Evolutionary conservation across 1,140 invertebrate genomes (phyloP).

Genomic region (Orchesella cincta): DNA sequence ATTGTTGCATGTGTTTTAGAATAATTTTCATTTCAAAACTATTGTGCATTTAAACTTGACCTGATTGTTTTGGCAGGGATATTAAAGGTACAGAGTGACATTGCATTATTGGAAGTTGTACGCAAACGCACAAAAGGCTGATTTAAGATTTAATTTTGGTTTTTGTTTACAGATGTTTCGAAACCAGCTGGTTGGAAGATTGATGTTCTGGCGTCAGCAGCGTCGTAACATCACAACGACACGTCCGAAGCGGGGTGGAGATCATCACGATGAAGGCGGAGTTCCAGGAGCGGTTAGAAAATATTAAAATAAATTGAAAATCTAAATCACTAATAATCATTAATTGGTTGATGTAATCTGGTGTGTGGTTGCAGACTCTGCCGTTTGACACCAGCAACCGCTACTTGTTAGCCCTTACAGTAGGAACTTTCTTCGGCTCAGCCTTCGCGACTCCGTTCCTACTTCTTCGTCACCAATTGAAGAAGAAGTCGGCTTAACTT

Average conservation of each 20-base stretch:
- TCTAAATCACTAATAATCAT: too few species aligned
- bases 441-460: slow-evolving; percentile 11
- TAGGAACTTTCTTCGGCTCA: slow-evolving; percentile 37
- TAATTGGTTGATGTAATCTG: neutral
- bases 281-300: slow-evolving; percentile 44
- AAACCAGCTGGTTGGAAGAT: neutral
- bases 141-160: too few species aligned
- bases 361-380: slow-evolving; percentile 39
- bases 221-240: slow-evolving; percentile 34
- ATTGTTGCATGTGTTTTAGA: too few species aligned
- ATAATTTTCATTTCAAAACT: too few species aligned
- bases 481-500: neutral
- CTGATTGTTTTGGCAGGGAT: too few species aligned
- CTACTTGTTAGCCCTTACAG: slow-evolving; percentile 36
- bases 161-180: slow-evolving; percentile 4
- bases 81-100: too few species aligned
- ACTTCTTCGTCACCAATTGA: slow-evolving; percentile 2
- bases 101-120: too few species aligned
- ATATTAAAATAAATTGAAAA: too few species aligned
- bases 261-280: slow-evolving; percentile 41
- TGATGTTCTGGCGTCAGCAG: neutral
- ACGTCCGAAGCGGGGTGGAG: slow-evolving; percentile 28
- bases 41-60: too few species aligned
- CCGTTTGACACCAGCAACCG: slow-evolving; percentile 44
- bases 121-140: too few species aligned